phyloP scores from a whole-genome alignment of 2,113 vertebrate genomes.

The Daphoenositta chrysoptera region DNA sequence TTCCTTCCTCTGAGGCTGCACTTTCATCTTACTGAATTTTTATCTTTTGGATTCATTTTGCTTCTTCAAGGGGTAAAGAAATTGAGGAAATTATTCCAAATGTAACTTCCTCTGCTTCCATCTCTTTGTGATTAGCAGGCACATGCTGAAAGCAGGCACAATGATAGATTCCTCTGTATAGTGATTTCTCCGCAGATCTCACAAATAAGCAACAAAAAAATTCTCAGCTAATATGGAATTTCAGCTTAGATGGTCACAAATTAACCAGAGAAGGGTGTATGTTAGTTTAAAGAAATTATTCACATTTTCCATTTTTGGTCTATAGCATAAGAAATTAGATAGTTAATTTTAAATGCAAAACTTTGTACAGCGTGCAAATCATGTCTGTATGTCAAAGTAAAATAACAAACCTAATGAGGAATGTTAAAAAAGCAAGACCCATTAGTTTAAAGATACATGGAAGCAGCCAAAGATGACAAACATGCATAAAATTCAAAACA shows the following conservation, averaged over 20 bases:
- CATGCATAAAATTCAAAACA: conserved; percentile 81
- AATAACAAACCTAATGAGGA: conserved; percentile 81
- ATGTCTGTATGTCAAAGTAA: conserved; percentile 75
- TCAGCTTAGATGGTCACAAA: conserved; percentile 60
- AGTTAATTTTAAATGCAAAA: conserved; percentile 76
- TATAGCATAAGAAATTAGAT: conserved; percentile 68
- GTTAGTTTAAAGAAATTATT: conserved; percentile 68
- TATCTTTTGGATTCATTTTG: background rate
- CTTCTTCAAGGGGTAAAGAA: conserved; percentile 24
- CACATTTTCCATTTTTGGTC: conserved; percentile 67
- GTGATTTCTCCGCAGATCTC: background rate
- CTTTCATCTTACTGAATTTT: background rate
- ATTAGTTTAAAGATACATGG: conserved; percentile 81
- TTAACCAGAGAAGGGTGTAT: conserved; percentile 42
- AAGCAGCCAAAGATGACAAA: conserved; percentile 83
- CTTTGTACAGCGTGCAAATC: conserved; percentile 73
- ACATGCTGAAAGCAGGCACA: conserved; percentile 16
- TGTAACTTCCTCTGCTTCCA: background rate
- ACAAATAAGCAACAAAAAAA: conserved; percentile 55
- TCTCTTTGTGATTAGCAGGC: background rate
- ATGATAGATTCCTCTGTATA: background rate
- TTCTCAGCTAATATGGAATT: conserved; percentile 28
- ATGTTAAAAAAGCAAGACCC: conserved; percentile 74
- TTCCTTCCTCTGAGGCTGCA: background rate
- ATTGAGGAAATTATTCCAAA: background rate